Base-by-base conservation (phyloP, 2,797 vertebrate species). In the Channa striata region DNA sequence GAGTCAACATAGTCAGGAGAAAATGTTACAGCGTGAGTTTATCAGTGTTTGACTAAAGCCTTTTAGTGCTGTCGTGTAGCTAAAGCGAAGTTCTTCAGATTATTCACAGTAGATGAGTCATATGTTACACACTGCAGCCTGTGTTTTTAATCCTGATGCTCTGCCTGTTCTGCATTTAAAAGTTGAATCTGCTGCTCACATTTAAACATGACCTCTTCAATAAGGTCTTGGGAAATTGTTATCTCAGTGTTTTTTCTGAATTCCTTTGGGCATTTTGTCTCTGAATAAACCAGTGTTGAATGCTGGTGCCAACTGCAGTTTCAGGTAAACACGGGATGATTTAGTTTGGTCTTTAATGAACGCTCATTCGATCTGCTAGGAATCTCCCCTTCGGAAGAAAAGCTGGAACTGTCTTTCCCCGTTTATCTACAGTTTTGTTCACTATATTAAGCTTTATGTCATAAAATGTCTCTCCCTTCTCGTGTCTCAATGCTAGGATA, bases 401-500 rank as follows among this genome's bases (percentile, higher is more conserved):
- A 4, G 3, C 34, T 23, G 8, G n/a, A 5, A 7, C 6, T 34
- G 10, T 54, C 50, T 64, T 20, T 11, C 0, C 2, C 14, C 40
- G 20, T 39, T 10, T 16, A 30, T 49, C 34, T 60, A 19, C 21
- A 11, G 6, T 53, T 37, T 30, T 66, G 25, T 43, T 62, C 43
- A 1, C 30, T 14, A 3, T 43, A 23, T 74, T 12, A 19, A 43
- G 12, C 6, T 42, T 51, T 39, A 23, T 39, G 39, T 52, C 16
- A 50, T 46, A 36, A 20, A 64, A 43, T 46, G 13, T 58, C 33
- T 23, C 23, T 16, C 34, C 36, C 58, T 21, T 20, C 9, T 59
- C 5, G 14, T 68, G 20, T 78, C 66, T 69, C 37, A 21, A 1
- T 19, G 8, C 30, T 93, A 99, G 98, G 98, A 98, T 82, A 95